Percentiles rank a stretch among this genome's conserved stretches.
Conservation (phyloP, 2,113 vertebrate species). For the Bos indicus region DNA sequence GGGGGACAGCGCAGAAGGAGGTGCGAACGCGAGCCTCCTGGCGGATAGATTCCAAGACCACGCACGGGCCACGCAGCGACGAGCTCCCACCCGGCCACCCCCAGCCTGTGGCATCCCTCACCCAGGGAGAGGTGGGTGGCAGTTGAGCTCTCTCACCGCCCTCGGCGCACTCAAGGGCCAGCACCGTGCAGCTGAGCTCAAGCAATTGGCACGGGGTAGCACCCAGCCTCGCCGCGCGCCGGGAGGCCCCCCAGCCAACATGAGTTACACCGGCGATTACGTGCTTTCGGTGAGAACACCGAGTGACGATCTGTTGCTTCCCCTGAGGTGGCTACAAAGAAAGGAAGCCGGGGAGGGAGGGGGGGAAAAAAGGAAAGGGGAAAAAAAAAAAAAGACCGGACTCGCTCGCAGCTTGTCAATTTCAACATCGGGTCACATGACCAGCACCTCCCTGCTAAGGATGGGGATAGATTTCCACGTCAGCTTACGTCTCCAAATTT, state of each 20-base stretch:
- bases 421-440: constrained; percentile 99
- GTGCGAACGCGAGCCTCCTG: background rate
- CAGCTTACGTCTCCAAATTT: constrained; percentile 99
- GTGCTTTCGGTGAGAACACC: constrained; percentile 75
- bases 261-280: constrained; percentile 78
- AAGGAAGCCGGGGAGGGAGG: constrained; percentile 69
- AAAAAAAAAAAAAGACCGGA: constrained; percentile 68
- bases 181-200: constrained; percentile 40
- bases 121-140: background rate
- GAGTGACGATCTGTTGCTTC: constrained; percentile 87
- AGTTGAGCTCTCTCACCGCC: constrained; percentile 34
- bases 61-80: background rate
- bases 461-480: constrained; percentile 99
- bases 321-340: constrained; percentile 86
- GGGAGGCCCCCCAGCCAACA: constrained; percentile 67
- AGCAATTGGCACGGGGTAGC: constrained; percentile 35
- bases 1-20: background rate
- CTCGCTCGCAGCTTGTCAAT: constrained; percentile 92
- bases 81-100: constrained; percentile 40
- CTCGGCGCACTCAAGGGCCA: constrained; percentile 24
- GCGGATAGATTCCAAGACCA: background rate
- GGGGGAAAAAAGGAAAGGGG: background rate
- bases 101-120: constrained; percentile 11
- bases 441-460: constrained; percentile 97
- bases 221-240: constrained; percentile 41